These are phyloP conservation scores for Numenius phaeopus DNA, from an alignment of 2,797 vertebrate genomes.

Conservation along the genomic window DNA sequence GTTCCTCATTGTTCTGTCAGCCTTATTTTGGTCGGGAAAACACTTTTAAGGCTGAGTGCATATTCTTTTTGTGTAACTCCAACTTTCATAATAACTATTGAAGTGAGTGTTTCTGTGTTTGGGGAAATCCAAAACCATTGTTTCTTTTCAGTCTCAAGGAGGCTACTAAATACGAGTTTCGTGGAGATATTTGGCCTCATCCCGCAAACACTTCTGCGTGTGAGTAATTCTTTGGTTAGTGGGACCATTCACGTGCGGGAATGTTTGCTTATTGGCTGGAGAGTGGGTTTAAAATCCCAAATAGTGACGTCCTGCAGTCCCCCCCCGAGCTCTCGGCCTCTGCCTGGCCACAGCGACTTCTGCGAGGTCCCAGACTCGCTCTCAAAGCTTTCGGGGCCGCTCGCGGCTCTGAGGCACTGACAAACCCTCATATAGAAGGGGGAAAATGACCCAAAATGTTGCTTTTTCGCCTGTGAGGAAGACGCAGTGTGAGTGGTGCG, in stretches of 20 bases:
- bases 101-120: background rate
- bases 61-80: background rate
- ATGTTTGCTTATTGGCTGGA: background rate
- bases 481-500: rapidly evolving
- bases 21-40: background rate
- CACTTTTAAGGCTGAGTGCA: background rate
- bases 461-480: background rate
- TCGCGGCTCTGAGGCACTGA: background rate
- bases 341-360: background rate
- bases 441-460: background rate
- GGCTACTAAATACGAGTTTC: background rate
- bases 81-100: background rate
- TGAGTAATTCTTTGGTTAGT: background rate
- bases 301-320: background rate
- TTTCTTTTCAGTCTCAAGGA: background rate
- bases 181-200: background rate
- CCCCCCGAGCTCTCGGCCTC: background rate
- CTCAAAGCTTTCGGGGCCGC: background rate
- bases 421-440: background rate
- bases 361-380: background rate
- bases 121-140: background rate
- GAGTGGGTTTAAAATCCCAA: background rate
- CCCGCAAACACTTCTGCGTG: background rate
- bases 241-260: background rate
- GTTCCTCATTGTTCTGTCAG: background rate